These are phyloP conservation scores for Polylopha cassiicola DNA, from an alignment of 2,888 invertebrate genomes.

Conservation along the genomic window DNA sequence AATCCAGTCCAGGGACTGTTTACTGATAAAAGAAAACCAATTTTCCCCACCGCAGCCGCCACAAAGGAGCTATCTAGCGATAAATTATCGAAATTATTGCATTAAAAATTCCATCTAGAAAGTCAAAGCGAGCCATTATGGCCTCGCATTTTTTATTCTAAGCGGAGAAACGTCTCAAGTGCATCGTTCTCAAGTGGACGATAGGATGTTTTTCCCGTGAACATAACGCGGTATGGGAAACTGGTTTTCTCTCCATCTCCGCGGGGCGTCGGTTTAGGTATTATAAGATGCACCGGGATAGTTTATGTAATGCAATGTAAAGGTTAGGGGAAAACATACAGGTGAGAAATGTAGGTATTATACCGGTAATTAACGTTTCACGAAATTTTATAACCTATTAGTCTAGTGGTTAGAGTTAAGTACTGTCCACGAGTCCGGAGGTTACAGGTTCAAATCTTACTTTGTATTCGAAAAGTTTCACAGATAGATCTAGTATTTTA, in stretches of 20 bases:
- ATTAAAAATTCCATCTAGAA: slow-evolving; percentile 85
- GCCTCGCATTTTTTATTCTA: slow-evolving; percentile 32
- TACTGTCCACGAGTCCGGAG: too few relatives aligned
- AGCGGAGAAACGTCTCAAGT: slow-evolving; percentile 40
- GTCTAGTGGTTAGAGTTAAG: too few relatives aligned
- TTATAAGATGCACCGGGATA: slow-evolving; percentile 19
- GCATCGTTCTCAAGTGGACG: slow-evolving; percentile 30
- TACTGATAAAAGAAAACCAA: slow-evolving; percentile 70
- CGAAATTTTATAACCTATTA: too few relatives aligned
- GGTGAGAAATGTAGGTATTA: too few relatives aligned
- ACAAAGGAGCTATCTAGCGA: slow-evolving; percentile 75
- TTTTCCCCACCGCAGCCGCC: slow-evolving; percentile 48
- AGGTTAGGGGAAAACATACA: too few relatives aligned
- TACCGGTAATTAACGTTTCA: too few relatives aligned
- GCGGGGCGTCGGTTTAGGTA: slow-evolving; percentile 38
- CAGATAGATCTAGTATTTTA: too few relatives aligned
- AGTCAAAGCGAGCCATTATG: slow-evolving; percentile 80
- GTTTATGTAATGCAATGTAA: slow-evolving; percentile 4
- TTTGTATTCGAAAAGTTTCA: too few relatives aligned
- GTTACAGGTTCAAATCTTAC: too few relatives aligned
- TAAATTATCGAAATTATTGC: slow-evolving; percentile 83
- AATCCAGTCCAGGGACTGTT: slow-evolving; percentile 59
- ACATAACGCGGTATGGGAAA: slow-evolving; percentile 62
- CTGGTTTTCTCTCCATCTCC: slow-evolving; percentile 47
- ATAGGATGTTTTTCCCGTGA: slow-evolving; percentile 43